A percentile compares a stretch with the other conserved stretches of the same genome.
Evolutionary conservation across 1,140 invertebrate species (phyloP).

Genomic region (Neodiprion fabricii): DNA sequence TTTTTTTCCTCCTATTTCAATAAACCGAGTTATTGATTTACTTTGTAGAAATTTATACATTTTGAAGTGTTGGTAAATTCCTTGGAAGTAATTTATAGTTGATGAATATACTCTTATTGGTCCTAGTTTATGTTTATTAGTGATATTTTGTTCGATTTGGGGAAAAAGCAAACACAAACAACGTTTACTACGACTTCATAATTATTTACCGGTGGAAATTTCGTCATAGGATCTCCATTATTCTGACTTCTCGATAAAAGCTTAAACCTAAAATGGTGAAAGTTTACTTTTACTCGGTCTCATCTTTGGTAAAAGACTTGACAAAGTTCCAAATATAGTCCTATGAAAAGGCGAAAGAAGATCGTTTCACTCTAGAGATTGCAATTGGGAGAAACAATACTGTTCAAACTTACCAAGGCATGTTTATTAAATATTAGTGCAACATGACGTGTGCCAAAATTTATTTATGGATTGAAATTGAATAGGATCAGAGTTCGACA

Average conservation of each 20-base stretch:
- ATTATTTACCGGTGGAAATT: constrained; percentile 29
- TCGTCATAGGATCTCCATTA: constrained; percentile 41
- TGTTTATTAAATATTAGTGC: constrained; percentile 29
- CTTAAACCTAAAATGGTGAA: constrained; percentile 43
- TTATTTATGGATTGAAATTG: neutral
- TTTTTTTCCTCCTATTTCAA: constrained; percentile 34
- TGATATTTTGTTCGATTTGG: too few relatives aligned
- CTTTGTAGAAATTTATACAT: too few relatives aligned
- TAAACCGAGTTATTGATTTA: too few relatives aligned
- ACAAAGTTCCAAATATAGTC: constrained; percentile 22
- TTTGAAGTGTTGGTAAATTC: constrained; percentile 8
- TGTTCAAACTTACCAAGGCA: constrained; percentile 41
- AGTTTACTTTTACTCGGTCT: neutral
- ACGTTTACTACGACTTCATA: constrained; percentile 32
- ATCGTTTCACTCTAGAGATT: neutral
- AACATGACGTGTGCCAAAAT: neutral
- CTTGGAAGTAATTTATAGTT: constrained; percentile 16
- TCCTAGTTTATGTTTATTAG: too few relatives aligned
- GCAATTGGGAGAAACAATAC: too few relatives aligned
- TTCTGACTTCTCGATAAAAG: constrained; percentile 41
- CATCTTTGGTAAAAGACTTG: neutral
- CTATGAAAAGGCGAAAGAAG: constrained; percentile 21
- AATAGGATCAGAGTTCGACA: neutral
- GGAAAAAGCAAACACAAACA: constrained; percentile 22
- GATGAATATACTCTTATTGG: neutral